Base-by-base conservation (phyloP, 2,113 vertebrate genomes). In the Clupea harengus region DNA sequence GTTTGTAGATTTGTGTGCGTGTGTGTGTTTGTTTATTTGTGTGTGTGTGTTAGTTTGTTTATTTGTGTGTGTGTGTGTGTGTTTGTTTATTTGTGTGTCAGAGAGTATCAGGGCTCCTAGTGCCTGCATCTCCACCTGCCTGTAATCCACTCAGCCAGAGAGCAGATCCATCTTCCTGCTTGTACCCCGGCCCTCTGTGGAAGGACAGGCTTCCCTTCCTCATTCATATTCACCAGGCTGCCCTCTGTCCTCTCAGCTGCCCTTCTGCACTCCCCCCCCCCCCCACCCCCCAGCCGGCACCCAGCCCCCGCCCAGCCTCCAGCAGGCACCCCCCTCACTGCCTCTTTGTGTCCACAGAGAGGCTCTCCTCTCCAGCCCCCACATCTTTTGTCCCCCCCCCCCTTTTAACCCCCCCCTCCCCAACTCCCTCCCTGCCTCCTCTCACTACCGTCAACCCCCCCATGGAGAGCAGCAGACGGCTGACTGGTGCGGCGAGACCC, bases 61-160 rank as follows among this genome's bases (percentile, higher is more conserved):
- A 22, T n/a, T 22, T 64, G 60, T 64, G 60, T 64, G 60, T 25
- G n/a, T n/a, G 22, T 7, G 6, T 57, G 54, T 22, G 54, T 20
- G 54, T 60, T 13, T 22, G 83, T 45, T 18, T 81, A 4, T 81
- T 15, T 45, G 15, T 54, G 49, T 82, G 49, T 50, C 22, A 49
- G 81, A 49, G 46, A 49, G 81, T 49, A 32, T 47, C 52, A 67
- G 83, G 52, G 52, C 52, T 57, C 52, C 17, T 57, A 4, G 47
- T 64, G 57, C 78, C 60, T 57, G 52, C 20, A 45, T 78, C 44
- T 46, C 82, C 82, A 84, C 87, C 87, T 88, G 87, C 82, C 87
- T 84, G 28, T 72, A 17, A 80, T 82, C 54, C 84, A 85, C 81
- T 83, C 87, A 82, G 86, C 83, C 83, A 87, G 82, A 85, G 83